Evolutionary conservation across 2,888 invertebrate species (phyloP).

Genomic region (Aleiodes alternator): DNA sequence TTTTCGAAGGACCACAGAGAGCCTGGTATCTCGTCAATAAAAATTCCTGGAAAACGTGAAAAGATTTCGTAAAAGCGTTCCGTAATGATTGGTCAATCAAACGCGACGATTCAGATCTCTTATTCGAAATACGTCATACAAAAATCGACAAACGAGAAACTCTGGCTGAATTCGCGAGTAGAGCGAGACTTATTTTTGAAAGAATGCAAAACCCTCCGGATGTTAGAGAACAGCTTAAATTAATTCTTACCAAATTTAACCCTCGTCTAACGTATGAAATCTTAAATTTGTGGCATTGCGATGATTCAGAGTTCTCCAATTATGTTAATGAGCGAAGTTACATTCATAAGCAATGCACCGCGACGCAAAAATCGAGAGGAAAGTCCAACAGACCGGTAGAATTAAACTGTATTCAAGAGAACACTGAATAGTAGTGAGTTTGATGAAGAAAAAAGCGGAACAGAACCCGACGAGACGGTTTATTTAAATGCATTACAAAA

Average conservation of each 20-base stretch:
- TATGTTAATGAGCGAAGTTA: slow-evolving; percentile 49
- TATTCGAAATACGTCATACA: slow-evolving; percentile 13
- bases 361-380: slow-evolving; percentile 3
- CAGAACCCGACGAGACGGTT: too few species aligned
- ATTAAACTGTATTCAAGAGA: too few species aligned
- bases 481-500: too few species aligned
- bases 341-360: neutral
- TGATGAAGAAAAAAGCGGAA: too few species aligned
- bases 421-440: too few species aligned
- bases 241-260: slow-evolving; percentile 26
- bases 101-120: slow-evolving; percentile 43
- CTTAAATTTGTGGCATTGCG: neutral
- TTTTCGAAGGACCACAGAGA: slow-evolving; percentile 51
- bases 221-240: slow-evolving; percentile 34
- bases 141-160: too few species aligned
- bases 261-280: slow-evolving; percentile 7
- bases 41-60: slow-evolving; percentile 39
- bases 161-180: slow-evolving; percentile 36
- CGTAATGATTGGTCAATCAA: slow-evolving; percentile 47
- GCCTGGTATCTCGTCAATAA: slow-evolving; percentile 27
- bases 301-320: slow-evolving; percentile 39
- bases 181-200: slow-evolving; percentile 41
- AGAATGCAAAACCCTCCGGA: slow-evolving; percentile 34
- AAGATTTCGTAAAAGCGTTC: slow-evolving; percentile 43
- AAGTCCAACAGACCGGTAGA: too few species aligned